Percentiles rank a stretch among this genome's conserved stretches.
Evolutionary conservation across 2,888 invertebrate genomes (phyloP).

Genomic region (Pyralis farinalis): DNA sequence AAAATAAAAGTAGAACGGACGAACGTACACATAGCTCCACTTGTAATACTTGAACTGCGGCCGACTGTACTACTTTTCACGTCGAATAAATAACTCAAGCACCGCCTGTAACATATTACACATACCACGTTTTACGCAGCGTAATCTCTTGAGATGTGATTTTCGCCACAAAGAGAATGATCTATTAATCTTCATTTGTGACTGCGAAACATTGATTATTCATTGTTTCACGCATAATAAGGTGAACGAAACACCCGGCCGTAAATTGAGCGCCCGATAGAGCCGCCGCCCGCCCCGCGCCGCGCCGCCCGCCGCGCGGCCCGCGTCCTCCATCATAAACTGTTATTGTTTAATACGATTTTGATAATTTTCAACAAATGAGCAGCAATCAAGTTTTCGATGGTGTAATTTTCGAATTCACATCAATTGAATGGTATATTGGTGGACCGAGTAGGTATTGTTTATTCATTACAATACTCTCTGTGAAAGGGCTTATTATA

Average conservation of each 20-base stretch:
- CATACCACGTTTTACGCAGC: neutral
- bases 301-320: conserved; percentile 31
- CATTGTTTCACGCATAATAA: conserved; percentile 36
- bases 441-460: too few species aligned
- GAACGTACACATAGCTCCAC: too few species aligned
- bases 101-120: too few species aligned
- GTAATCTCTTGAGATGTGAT: conserved; percentile 13
- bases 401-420: neutral
- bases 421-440: too few species aligned
- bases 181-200: conserved; percentile 45
- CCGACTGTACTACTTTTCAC: too few species aligned
- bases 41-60: too few species aligned
- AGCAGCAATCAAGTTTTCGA: conserved; percentile 39
- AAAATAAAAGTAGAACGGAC: too few species aligned
- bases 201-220: conserved; percentile 38
- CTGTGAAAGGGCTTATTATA: too few species aligned
- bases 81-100: too few species aligned
- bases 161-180: conserved; percentile 17
- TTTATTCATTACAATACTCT: too few species aligned
- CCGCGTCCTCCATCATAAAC: conserved; percentile 45
- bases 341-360: conserved; percentile 37
- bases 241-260: conserved; percentile 26
- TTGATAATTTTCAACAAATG: conserved; percentile 46
- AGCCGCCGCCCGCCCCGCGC: conserved; percentile 29
- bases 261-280: conserved; percentile 42